phyloP scores from a whole-genome alignment of 2,888 invertebrate genomes.

The Meiosimyza platycephala region DNA sequence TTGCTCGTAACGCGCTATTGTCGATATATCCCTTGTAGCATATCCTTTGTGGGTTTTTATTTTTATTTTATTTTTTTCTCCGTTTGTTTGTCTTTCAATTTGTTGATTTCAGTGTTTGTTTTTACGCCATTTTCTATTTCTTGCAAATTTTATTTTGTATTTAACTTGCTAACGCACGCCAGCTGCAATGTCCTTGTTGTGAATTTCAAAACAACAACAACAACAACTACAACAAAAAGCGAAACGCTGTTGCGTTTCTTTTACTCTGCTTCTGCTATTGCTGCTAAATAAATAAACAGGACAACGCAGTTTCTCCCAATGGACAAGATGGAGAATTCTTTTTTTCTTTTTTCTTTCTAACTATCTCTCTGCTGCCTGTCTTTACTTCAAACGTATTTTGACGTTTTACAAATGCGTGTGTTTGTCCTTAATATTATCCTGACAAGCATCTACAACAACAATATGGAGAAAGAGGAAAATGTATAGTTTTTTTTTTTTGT shows the following conservation, averaged over 20 bases:
- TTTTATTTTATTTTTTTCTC: slow-evolving; percentile 1
- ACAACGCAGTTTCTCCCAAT: too few species aligned
- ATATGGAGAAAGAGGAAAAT: slow-evolving; percentile 4
- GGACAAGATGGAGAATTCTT: too few species aligned
- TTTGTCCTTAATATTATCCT: slow-evolving; percentile 28
- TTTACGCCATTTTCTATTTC: background rate
- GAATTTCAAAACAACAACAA: too few species aligned
- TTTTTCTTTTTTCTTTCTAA: too few species aligned
- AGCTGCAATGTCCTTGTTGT: too few species aligned
- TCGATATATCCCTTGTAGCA: background rate
- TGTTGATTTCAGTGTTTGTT: slow-evolving; percentile 4
- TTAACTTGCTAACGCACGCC: too few species aligned
- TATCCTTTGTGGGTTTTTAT: background rate
- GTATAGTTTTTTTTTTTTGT: slow-evolving; percentile 30
- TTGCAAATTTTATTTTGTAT: too few species aligned
- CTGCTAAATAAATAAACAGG: slow-evolving; percentile 2
- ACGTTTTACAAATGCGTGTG: slow-evolving; percentile 26
- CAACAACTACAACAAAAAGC: too few species aligned
- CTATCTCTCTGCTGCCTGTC: too few species aligned
- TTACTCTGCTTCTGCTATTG: background rate
- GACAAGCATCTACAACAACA: slow-evolving; percentile 10
- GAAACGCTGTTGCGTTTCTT: slow-evolving; percentile 7
- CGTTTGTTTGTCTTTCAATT: slow-evolving; percentile 14
- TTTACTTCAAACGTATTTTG: background rate
- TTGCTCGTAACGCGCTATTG: slow-evolving; percentile 35